phyloP scores from a whole-genome alignment of 2,888 invertebrate species.

The Drosophila quasianomalipes region DNA sequence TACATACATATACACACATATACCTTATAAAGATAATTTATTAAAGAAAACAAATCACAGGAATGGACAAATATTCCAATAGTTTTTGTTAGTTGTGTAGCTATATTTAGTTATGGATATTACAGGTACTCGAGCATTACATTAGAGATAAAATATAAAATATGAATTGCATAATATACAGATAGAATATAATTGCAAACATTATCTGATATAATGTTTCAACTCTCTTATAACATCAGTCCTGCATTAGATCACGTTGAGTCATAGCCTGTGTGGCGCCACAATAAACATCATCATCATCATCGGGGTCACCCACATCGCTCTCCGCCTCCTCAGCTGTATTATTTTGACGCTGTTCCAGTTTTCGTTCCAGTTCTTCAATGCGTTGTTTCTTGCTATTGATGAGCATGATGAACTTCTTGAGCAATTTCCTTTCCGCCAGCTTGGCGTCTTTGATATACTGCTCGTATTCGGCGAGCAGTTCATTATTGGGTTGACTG shows the following conservation, averaged over 20 bases:
- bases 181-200: conserved; percentile 6
- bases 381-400: conserved; percentile 81
- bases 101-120: neutral
- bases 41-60: conserved; percentile 62
- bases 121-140: neutral
- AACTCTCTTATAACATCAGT: conserved; percentile 6
- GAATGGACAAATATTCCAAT: conserved; percentile 14
- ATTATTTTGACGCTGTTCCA: conserved; percentile 19
- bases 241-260: conserved; percentile 4
- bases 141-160: neutral
- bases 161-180: neutral
- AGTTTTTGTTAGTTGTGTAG: neutral
- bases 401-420: conserved; percentile 72
- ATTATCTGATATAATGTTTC: conserved; percentile 4
- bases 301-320: conserved; percentile 13
- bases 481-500: conserved; percentile 36
- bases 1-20: conserved; percentile 68
- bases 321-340: conserved; percentile 16
- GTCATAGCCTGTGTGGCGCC: conserved; percentile 53
- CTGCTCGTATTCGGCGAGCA: conserved; percentile 57
- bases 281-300: conserved; percentile 33
- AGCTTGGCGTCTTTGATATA: conserved; percentile 60
- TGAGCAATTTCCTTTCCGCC: conserved; percentile 61
- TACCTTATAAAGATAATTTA: conserved; percentile 73
- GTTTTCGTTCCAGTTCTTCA: conserved; percentile 59